Percentiles rank a stretch among this genome's conserved stretches.
Evolutionary conservation across 2,113 vertebrate genomes (phyloP).

Genomic region (Leptobrachium leishanense): DNA sequence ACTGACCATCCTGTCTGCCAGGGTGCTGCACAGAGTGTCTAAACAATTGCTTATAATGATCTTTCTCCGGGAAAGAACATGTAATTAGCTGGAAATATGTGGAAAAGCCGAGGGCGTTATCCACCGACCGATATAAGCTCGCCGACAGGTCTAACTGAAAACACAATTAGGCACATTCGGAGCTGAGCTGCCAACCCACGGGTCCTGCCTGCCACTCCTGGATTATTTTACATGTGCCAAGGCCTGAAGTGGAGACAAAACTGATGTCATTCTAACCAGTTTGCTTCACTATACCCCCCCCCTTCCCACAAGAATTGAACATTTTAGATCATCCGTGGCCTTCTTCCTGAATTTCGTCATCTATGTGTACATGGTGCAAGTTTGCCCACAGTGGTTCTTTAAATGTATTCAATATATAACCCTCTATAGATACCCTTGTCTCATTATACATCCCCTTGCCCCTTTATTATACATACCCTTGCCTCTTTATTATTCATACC

Average conservation of each 20-base stretch:
- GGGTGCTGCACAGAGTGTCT: not conserved
- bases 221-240: conserved; percentile 16
- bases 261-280: not conserved
- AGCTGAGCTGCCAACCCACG: conserved; percentile 2
- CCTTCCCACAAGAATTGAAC: no score
- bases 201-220: not conserved
- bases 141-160: conserved; percentile 28
- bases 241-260: conserved; percentile 7
- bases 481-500: no score
- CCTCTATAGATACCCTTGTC: no score
- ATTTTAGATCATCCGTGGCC: no score
- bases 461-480: no score
- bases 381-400: no score
- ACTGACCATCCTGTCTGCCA: conserved; percentile 13
- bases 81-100: not conserved
- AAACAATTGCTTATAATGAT: conserved; percentile 16
- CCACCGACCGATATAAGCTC: conserved; percentile 2
- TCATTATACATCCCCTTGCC: no score
- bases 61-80: conserved; percentile 13
- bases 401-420: no score
- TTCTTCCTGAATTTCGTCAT: no score
- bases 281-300: not conserved
- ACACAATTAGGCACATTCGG: conserved; percentile 27
- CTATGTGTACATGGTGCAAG: no score
- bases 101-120: conserved; percentile 13